Evolutionary conservation across 2,888 invertebrate genomes (phyloP), one percentile per base, ranked within the genome.

Genomic region (Heteropelma amictum): DNA sequence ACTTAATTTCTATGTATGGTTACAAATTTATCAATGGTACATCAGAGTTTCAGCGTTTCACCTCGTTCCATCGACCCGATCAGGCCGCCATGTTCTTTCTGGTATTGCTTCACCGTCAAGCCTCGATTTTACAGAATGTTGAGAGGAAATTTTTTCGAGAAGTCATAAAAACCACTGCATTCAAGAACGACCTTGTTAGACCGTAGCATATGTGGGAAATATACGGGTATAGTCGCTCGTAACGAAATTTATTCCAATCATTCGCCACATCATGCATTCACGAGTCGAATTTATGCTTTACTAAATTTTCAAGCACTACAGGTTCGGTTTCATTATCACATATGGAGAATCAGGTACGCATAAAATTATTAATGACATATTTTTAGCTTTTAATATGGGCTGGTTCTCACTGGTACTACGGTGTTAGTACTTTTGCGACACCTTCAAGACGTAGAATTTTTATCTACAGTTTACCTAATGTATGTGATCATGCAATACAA

Each of bases 161-260:
- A 26, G 35, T 33, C 35, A 56, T 47, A 42, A 28, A 54, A 49
- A 26, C 19, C 47, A n/a, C 30, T 38, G 40, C 28, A 51, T 63
- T 49, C 56, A 65, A 53, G 35, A 45, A 35, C 42, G 60, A 72
- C 45, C 58, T 71, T 42, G 64, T 71, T 64, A 64, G 63, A 64
- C 53, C 42, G 63, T 10, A 17, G 42, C 35, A 10, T 51, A 58
- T 64, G 64, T 56, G 54, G 38, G 28, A 33, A 17, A 17, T 40
- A 51, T 28, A 26, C 28, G 10, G 10, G 38, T 40, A 38, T 19
- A 40, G 26, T 60, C 40, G 23, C 47, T 54, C 26, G 28, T 38
- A 30, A 38, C 23, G 30, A 23, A 58, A 64, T 64, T 26, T 64
- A 64, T 71, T 71, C 49, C 71, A 26, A 64, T 45, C 23, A 26